Conservation (phyloP, 2,888 invertebrate genomes). For the Selenia dentaria region DNA sequence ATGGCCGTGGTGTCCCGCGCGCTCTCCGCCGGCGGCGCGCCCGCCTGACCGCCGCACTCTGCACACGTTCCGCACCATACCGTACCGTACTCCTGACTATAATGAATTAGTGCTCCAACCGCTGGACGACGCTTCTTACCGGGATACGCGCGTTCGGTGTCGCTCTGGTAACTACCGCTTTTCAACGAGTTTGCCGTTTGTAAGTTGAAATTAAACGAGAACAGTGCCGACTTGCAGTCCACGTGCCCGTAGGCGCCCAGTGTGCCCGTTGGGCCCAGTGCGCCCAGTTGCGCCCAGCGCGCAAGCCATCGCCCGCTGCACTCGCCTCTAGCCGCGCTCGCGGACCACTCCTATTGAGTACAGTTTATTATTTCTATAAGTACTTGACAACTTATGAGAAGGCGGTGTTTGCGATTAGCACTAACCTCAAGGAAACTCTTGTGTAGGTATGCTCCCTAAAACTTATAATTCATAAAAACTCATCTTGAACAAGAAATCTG, state of each 20-base stretch:
- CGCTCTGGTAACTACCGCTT: constrained; percentile 20
- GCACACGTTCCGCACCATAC: constrained; percentile 1
- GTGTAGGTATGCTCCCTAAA: too few species aligned
- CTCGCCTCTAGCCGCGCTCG: too few species aligned
- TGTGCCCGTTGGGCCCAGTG: too few species aligned
- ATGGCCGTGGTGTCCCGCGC: constrained; percentile 35
- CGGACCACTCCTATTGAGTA: too few species aligned
- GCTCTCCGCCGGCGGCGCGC: constrained; percentile 26
- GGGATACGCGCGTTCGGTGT: constrained; percentile 12
- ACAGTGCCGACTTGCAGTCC: neutral
- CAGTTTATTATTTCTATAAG: too few species aligned
- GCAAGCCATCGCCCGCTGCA: too few species aligned
- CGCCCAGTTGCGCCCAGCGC: too few species aligned
- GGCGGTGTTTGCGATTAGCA: too few species aligned
- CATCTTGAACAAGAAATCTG: too few species aligned
- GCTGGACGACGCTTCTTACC: constrained; percentile 3
- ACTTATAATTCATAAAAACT: too few species aligned
- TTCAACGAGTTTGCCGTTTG: neutral
- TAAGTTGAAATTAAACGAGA: neutral
- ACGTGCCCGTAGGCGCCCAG: neutral
- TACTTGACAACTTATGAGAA: too few species aligned
- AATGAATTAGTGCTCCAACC: constrained; percentile 17
- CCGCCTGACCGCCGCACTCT: constrained; percentile 17
- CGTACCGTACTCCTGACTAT: constrained; percentile 1
- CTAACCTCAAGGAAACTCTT: too few species aligned